A percentile compares a stretch with the other conserved stretches of the same genome.
Evolutionary conservation across 2,113 vertebrate species (phyloP).

Genomic region (Zapornia atra): DNA sequence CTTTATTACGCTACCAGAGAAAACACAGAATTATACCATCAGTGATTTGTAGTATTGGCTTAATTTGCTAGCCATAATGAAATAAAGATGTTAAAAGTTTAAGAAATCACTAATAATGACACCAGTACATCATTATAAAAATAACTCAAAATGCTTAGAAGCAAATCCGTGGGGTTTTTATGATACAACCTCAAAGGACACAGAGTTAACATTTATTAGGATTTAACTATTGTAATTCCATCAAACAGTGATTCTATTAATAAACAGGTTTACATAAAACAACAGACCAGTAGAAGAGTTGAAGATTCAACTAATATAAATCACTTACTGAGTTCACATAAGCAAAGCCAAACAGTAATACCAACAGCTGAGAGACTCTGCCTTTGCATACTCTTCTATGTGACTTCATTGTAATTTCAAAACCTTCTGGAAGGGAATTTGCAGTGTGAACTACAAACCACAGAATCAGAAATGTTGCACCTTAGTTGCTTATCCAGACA

Average conservation of each 20-base stretch:
- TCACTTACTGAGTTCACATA: background rate
- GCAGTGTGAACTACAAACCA: background rate
- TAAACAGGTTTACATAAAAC: background rate
- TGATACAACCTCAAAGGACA: background rate
- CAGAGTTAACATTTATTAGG: background rate
- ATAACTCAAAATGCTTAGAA: background rate
- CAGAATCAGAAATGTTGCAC: background rate
- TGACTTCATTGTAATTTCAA: background rate
- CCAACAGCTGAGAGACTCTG: background rate
- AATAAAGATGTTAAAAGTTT: background rate
- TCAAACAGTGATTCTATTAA: background rate
- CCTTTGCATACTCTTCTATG: background rate
- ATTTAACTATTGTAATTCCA: background rate
- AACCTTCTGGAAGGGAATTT: background rate
- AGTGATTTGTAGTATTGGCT: background rate
- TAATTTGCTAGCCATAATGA: background rate
- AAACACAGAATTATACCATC: background rate
- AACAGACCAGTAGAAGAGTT: background rate
- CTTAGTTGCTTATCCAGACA: background rate
- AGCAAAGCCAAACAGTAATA: background rate
- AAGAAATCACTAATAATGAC: background rate
- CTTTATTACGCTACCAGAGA: background rate
- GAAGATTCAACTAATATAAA: background rate
- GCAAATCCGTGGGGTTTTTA: background rate
- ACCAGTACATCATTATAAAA: background rate